Conservation (phyloP, 2,888 invertebrate genomes). For the Scaptomyza polygonia region DNA sequence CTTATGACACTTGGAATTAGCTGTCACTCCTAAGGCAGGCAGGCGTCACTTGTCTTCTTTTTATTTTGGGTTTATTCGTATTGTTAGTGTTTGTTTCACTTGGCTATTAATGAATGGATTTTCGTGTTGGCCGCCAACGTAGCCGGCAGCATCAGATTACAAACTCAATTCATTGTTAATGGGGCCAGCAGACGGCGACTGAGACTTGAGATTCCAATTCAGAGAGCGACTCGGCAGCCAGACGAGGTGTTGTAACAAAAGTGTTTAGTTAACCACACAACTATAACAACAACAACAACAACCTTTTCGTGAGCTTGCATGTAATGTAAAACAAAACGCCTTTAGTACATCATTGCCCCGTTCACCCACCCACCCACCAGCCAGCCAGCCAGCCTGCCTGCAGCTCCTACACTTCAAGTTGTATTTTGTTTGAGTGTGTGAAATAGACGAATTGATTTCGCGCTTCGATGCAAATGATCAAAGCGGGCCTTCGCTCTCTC, state of each 20-base stretch:
- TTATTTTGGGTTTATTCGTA: slow-evolving; percentile 20
- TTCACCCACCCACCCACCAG: too few relatives aligned
- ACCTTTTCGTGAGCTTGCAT: slow-evolving; percentile 42
- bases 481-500: slow-evolving; percentile 54
- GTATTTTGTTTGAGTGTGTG: slow-evolving; percentile 46
- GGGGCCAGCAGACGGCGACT: slow-evolving; percentile 53
- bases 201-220: slow-evolving; percentile 26
- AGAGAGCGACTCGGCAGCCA: slow-evolving; percentile 20
- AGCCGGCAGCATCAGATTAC: slow-evolving; percentile 64
- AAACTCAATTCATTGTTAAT: slow-evolving; percentile 61
- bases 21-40: slow-evolving; percentile 1
- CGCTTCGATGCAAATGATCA: slow-evolving; percentile 76
- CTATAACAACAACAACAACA: slow-evolving; percentile 3
- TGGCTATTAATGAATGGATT: slow-evolving; percentile 56
- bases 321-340: slow-evolving; percentile 72
- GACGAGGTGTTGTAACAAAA: slow-evolving; percentile 51
- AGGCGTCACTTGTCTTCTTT: neutral
- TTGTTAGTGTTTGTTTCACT: slow-evolving; percentile 20
- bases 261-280: slow-evolving; percentile 59
- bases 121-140: slow-evolving; percentile 51
- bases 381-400: too few relatives aligned
- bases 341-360: slow-evolving; percentile 37
- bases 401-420: neutral
- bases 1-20: slow-evolving; percentile 16
- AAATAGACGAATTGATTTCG: slow-evolving; percentile 77